Evolutionary conservation across 2,888 invertebrate genomes (phyloP), one percentile per base, ranked within the genome.

Genomic region (Clanis bilineata): DNA sequence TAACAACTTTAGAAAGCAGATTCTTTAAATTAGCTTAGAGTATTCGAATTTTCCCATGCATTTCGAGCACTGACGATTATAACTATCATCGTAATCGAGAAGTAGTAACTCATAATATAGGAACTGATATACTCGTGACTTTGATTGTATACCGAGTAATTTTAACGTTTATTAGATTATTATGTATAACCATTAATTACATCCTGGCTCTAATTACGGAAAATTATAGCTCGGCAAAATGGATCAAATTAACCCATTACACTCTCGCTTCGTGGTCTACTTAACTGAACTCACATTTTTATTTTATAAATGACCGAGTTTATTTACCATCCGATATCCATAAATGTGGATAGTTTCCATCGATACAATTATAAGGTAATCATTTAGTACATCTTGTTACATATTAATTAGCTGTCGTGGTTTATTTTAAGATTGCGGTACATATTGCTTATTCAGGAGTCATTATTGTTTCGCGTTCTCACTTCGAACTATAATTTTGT

Each of bases 201-300:
- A 32, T 63, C 59, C 61, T 62, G 43, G 47, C 59, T 58, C 60
- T 59, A 65, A 66, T 66, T 66, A 59, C 60, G 59, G 59, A 41
- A 54, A 60, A 43, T 45, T 57, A 60, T 60, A 58, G 59, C 59
- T 58, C 61, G 45, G 64, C 59, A 57, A 64, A 65, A 58, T 64
- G 61, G 44, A 58, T 56, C 62, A 64, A 63, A 65, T 65, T 65
- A 63, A 64, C 60, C 62, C 67, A 65, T 67, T 65, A 66, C 47
- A 59, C 56, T 32, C 57, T 57, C 51, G 47, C 22, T 56, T 28
- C 41, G 45, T 4, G 38, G 41, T 41, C 45, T 56, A 51, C 51
- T 51, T 32, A 51, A 32, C 51, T 51, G 9, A 4, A 2, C 28
- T 51, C 32, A 32, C 51, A 18, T 28, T 32, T 51, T 51, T 51